These are phyloP conservation scores for Cyclophora punctaria DNA, from an alignment of 2,888 invertebrate species.

Conservation along the genomic window DNA sequence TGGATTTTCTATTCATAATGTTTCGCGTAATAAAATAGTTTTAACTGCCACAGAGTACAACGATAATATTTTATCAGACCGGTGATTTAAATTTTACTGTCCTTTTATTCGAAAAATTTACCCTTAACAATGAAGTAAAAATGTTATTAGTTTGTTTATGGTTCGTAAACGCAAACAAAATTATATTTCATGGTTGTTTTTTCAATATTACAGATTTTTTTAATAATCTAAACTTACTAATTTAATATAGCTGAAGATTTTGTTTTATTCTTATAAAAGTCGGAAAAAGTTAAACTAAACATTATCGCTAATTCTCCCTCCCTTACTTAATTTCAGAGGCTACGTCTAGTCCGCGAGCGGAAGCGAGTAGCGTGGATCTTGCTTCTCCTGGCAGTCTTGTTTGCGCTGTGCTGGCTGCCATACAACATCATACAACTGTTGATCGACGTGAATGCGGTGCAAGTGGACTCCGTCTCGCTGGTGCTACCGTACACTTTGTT, in stretches of 20 bases:
- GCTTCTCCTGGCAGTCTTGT: conserved; percentile 81
- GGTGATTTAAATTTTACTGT: conserved; percentile 1
- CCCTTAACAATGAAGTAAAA: conserved; percentile 9
- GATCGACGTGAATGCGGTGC: conserved; percentile 74
- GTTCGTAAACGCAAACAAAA: conserved; percentile 4
- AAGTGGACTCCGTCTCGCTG: conserved; percentile 50
- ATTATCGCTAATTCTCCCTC: too few species aligned
- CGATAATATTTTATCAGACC: neutral
- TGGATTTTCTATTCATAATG: too few species aligned
- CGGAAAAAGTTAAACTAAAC: too few species aligned
- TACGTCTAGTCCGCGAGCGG: conserved; percentile 51
- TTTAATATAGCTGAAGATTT: too few species aligned
- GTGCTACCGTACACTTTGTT: conserved; percentile 79
- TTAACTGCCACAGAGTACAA: too few species aligned
- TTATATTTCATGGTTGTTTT: too few species aligned
- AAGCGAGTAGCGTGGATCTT: conserved; percentile 85
- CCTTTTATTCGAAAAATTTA: neutral
- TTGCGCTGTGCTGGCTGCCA: conserved; percentile 86
- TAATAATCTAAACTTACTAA: too few species aligned
- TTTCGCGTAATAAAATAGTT: too few species aligned
- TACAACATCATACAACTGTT: conserved; percentile 82
- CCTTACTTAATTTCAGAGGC: conserved; percentile 30
- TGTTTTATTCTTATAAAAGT: too few species aligned
- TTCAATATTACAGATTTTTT: too few species aligned
- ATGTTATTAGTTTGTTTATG: conserved; percentile 11